phyloP scores from a whole-genome alignment of 2,797 vertebrate genomes.

The Lacerta agilis region DNA sequence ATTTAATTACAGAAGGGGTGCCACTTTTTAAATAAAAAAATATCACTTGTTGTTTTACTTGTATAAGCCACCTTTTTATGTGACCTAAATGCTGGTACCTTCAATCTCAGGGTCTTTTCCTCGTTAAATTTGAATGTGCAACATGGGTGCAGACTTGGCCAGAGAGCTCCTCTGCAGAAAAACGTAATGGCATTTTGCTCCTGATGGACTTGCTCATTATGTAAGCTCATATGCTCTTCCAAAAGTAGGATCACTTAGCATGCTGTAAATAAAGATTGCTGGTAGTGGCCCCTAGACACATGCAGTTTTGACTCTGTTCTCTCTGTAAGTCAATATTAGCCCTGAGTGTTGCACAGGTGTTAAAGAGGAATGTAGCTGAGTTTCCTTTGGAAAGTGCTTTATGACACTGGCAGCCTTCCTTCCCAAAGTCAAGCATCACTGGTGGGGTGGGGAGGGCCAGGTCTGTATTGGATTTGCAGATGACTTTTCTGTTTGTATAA shows the following conservation, averaged over 20 bases:
- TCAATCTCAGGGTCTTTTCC: slow-evolving; percentile 7
- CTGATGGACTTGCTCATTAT: slow-evolving; percentile 3
- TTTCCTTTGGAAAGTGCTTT: slow-evolving; percentile 23
- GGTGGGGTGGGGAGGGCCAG: too few species aligned
- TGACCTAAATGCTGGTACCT: slow-evolving; percentile 4
- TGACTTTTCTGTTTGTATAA: not conserved
- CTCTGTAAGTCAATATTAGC: not conserved
- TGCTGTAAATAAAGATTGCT: not conserved
- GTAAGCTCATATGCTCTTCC: not conserved
- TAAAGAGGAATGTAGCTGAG: not conserved
- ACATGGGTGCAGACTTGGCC: not conserved
- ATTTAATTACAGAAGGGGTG: not conserved
- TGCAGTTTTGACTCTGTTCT: not conserved
- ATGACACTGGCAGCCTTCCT: not conserved
- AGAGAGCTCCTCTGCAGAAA: slow-evolving; percentile 37
- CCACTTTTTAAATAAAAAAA: not conserved
- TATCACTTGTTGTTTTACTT: not conserved
- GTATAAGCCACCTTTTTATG: not conserved
- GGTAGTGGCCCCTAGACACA: slow-evolving; percentile 10
- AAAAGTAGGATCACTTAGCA: slow-evolving; percentile 17
- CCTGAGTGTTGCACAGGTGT: not conserved
- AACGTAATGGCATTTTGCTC: slow-evolving; percentile 20
- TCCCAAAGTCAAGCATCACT: not conserved
- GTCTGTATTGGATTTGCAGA: not conserved
- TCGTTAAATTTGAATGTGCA: slow-evolving; percentile 9